Evolutionary conservation across 1,140 invertebrate genomes (phyloP).

Genomic region (Drosophila takahashii): DNA sequence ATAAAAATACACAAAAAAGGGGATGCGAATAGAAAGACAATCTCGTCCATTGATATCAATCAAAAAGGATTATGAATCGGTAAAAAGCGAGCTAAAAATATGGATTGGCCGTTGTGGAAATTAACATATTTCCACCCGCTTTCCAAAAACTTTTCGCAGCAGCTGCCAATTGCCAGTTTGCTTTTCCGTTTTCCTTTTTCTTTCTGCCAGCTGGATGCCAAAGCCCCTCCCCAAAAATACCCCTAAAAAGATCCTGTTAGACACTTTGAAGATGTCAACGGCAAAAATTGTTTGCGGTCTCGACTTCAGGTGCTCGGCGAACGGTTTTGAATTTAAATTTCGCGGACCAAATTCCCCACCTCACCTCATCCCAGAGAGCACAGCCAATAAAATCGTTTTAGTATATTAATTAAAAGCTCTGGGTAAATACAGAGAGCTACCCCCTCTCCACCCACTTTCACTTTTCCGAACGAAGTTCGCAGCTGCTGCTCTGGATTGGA

Average conservation of each 20-base stretch:
- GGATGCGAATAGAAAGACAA: neutral
- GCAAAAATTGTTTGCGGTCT: constrained; percentile 64
- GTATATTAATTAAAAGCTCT: constrained; percentile 82
- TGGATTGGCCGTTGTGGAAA: constrained; percentile 31
- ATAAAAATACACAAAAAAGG: neutral
- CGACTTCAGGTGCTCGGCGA: constrained; percentile 40
- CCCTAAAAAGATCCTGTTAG: constrained; percentile 21
- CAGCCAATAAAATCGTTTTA: constrained; percentile 76
- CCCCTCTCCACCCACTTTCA: neutral
- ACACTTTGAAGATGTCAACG: constrained; percentile 70
- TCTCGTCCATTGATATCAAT: constrained; percentile 43
- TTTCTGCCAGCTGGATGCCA: constrained; percentile 3
- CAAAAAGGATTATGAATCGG: constrained; percentile 67
- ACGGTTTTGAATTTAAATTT: constrained; percentile 65
- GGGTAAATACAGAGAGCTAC: constrained; percentile 48
- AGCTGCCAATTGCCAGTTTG: constrained; percentile 55
- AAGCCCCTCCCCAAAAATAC: no score
- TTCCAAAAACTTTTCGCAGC: constrained; percentile 37
- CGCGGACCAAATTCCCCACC: constrained; percentile 7
- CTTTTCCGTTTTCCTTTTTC: constrained; percentile 17
- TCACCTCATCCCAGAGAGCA: neutral
- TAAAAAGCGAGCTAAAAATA: constrained; percentile 23
- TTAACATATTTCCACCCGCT: constrained; percentile 21
- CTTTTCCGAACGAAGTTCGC: neutral
- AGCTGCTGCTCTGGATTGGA: constrained; percentile 39